Percentiles rank a stretch among this genome's conserved stretches.
These are phyloP conservation scores for Panonychus citri DNA, from an alignment of 1,140 invertebrate species.

Conservation along the genomic window DNA sequence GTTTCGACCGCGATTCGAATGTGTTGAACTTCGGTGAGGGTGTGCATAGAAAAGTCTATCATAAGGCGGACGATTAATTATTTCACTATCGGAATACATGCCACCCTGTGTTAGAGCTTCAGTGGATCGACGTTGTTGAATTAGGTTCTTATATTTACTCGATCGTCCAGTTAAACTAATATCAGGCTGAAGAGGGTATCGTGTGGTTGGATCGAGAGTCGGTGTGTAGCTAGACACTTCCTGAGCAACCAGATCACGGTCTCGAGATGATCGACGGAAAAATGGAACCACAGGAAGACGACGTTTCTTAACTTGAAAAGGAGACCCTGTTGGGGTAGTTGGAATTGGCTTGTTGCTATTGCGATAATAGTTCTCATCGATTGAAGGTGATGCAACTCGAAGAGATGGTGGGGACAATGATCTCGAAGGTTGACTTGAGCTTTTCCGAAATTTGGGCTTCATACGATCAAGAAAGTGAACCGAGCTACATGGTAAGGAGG, in stretches of 20 bases:
- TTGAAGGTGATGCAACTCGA: background rate
- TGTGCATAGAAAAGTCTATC: background rate
- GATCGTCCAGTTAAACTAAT: conserved; percentile 25
- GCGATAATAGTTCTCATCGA: background rate
- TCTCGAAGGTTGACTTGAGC: conserved; percentile 3
- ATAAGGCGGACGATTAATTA: background rate
- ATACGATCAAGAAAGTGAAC: conserved; percentile 15
- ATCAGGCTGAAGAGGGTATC: background rate
- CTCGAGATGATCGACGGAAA: conserved; percentile 8
- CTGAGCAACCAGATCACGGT: conserved; percentile 25
- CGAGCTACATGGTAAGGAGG: background rate
- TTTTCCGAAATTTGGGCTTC: conserved; percentile 7
- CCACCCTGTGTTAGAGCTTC: conserved; percentile 6
- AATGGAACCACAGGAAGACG: conserved; percentile 74
- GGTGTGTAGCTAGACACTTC: conserved; percentile 45
- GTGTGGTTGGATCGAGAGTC: background rate
- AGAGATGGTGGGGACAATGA: conserved; percentile 6
- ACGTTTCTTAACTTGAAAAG: conserved; percentile 41
- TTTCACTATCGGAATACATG: conserved; percentile 15
- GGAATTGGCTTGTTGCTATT: background rate
- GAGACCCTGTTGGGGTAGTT: background rate
- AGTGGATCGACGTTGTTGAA: background rate
- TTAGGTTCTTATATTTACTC: conserved; percentile 35
- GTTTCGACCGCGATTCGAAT: background rate
- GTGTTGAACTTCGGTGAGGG: background rate